A percentile compares a stretch with the other conserved stretches of the same genome.
Conservation (phyloP, 1,140 invertebrate genomes). For the Archivesica marissinica region DNA sequence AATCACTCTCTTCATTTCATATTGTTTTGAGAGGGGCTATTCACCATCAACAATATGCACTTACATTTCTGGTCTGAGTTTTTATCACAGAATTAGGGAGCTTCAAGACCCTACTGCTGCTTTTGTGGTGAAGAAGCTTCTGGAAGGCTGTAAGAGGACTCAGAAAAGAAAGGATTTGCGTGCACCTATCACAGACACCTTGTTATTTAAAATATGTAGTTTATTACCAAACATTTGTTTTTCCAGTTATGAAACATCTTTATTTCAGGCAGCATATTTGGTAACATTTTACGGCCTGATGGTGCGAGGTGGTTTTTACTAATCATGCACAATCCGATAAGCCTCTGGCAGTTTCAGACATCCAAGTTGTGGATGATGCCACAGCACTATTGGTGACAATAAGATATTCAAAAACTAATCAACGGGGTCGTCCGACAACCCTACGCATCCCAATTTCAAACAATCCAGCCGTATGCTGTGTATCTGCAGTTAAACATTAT, state of each 20-base stretch:
- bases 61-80: conserved; percentile 16
- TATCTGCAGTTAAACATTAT: background rate
- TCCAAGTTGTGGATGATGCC: background rate
- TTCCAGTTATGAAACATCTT: background rate
- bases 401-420: background rate
- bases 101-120: background rate
- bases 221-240: background rate
- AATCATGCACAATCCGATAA: background rate
- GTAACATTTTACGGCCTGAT: conserved; percentile 19
- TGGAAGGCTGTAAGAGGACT: conserved; percentile 12
- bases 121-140: conserved; percentile 18
- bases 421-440: background rate
- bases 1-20: background rate
- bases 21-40: background rate
- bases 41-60: background rate
- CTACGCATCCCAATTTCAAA: background rate
- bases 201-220: background rate
- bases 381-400: background rate
- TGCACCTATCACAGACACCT: background rate
- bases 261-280: background rate
- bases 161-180: background rate
- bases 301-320: conserved; percentile 13
- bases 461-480: background rate
- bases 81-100: conserved; percentile 4
- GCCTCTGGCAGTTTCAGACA: background rate